These are phyloP conservation scores for Plebejus melissa DNA, from an alignment of 2,888 invertebrate species.

Conservation along the genomic window DNA sequence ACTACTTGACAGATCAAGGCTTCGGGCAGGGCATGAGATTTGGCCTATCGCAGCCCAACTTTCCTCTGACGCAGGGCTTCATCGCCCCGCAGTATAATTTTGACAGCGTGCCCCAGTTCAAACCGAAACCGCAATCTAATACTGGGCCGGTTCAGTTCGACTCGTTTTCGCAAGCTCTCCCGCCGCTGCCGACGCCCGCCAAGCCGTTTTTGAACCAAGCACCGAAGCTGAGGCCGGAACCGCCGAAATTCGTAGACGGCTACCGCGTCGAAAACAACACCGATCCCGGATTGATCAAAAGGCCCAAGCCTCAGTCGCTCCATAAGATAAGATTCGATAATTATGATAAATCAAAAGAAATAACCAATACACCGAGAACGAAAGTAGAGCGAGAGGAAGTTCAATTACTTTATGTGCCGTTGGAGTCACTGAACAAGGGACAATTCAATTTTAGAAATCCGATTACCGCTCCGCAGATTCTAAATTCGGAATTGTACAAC, in stretches of 20 bases:
- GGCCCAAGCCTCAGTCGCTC: conserved; percentile 52
- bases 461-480: conserved; percentile 47
- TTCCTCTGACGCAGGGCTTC: conserved; percentile 64
- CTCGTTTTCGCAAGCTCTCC: conserved; percentile 44
- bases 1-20: conserved; percentile 65
- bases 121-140: conserved; percentile 47
- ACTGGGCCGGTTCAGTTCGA: conserved; percentile 57
- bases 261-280: conserved; percentile 62
- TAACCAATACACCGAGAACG: conserved; percentile 45
- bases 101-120: conserved; percentile 52
- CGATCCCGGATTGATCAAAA: conserved; percentile 46
- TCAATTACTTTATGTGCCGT: conserved; percentile 89
- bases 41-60: conserved; percentile 63
- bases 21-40: conserved; percentile 67
- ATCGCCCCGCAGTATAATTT: conserved; percentile 59
- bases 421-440: conserved; percentile 83
- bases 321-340: conserved; percentile 65
- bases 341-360: conserved; percentile 53
- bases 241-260: conserved; percentile 65
- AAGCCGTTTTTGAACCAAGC: conserved; percentile 53
- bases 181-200: conserved; percentile 45
- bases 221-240: conserved; percentile 49
- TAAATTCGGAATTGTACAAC: conserved; percentile 56
- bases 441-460: conserved; percentile 65
- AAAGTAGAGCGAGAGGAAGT: conserved; percentile 81